Conservation (phyloP, 2,797 vertebrate genomes). For the Enteromius thamalakanensis region DNA sequence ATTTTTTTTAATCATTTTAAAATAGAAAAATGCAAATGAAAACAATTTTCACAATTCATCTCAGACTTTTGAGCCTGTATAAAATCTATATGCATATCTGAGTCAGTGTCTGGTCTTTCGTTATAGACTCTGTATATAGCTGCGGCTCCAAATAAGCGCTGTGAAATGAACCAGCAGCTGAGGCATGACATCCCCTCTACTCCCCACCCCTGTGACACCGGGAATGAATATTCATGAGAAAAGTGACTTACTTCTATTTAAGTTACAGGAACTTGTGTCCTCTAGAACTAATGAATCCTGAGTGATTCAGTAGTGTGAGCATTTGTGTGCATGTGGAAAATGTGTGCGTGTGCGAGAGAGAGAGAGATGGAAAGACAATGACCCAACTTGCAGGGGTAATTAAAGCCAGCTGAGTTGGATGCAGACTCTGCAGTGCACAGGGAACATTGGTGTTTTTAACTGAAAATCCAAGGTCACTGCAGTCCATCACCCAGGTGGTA, state of each 20-base stretch:
- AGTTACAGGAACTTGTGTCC: conserved; percentile 60
- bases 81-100: neutral
- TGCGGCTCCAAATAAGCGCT: conserved; percentile 34
- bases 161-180: conserved; percentile 31
- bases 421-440: conserved; percentile 27
- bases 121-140: conserved; percentile 17
- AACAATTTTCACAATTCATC: neutral
- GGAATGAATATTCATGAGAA: conserved; percentile 61
- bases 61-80: neutral
- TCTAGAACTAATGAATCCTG: conserved; percentile 62
- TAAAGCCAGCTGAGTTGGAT: conserved; percentile 47
- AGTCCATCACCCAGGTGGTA: conserved; percentile 43
- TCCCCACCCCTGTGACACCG: conserved; percentile 40
- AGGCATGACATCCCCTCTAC: conserved; percentile 35
- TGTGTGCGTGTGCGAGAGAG: conserved; percentile 17
- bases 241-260: conserved; percentile 52
- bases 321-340: conserved; percentile 20
- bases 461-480: conserved; percentile 54
- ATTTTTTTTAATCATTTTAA: too few relatives aligned
- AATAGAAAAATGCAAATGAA: neutral
- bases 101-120: conserved; percentile 22
- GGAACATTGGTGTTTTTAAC: conserved; percentile 42
- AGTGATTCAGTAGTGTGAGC: conserved; percentile 57
- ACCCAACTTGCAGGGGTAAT: conserved; percentile 42
- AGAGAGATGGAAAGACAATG: neutral